Evolutionary conservation across 2,797 vertebrate genomes (phyloP).

Genomic region (Alauda arvensis): DNA sequence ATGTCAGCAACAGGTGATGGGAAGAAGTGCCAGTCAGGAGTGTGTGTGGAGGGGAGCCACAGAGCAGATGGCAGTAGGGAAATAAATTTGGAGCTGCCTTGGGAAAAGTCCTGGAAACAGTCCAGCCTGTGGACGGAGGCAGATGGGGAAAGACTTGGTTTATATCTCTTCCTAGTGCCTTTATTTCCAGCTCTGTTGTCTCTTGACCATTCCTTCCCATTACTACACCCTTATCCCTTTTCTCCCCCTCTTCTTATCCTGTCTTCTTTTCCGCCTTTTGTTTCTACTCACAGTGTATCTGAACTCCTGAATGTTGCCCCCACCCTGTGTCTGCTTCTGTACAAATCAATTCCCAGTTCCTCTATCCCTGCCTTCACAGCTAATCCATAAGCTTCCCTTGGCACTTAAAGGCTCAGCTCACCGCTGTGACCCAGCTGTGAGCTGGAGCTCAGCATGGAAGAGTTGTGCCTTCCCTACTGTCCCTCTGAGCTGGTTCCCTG

Average conservation of each 20-base stretch:
- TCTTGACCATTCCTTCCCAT: not conserved
- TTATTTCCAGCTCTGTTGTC: not conserved
- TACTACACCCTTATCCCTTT: not conserved
- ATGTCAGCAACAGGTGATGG: conserved; percentile 65
- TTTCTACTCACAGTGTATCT: not conserved
- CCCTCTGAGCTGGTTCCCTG: not conserved
- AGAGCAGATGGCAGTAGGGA: conserved; percentile 65
- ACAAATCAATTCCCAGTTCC: not conserved
- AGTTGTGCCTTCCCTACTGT: not conserved
- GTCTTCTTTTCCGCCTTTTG: not conserved
- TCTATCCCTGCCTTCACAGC: not conserved
- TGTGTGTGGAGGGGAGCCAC: conserved; percentile 36
- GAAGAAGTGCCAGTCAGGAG: conserved; percentile 33
- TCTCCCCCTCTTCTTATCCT: not conserved
- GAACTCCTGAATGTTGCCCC: not conserved
- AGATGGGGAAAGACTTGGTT: not conserved
- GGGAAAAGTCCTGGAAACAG: conserved; percentile 56
- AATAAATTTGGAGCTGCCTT: conserved; percentile 53
- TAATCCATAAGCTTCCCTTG: not conserved
- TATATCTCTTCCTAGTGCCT: not conserved
- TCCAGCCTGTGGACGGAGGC: not conserved
- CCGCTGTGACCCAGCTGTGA: not conserved
- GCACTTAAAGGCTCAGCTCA: not conserved
- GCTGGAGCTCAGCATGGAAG: not conserved
- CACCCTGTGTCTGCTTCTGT: not conserved